Base-by-base conservation (phyloP, 2,888 invertebrate genomes). In the Resseliella maxima region DNA sequence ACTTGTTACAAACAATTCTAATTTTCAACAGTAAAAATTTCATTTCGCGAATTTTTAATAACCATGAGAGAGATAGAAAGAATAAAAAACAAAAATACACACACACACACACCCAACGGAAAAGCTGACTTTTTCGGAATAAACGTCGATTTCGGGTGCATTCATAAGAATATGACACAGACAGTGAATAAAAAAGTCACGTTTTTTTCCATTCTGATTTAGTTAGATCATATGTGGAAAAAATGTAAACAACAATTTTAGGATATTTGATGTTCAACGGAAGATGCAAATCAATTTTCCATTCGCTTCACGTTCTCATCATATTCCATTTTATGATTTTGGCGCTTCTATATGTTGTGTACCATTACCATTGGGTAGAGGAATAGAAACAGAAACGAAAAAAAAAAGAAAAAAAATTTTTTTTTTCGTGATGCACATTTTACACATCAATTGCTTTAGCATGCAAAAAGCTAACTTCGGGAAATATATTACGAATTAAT, bases 191-290 rank as follows among this genome's bases (percentile, higher is more conserved):
- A 72, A 72, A 72, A 72, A 24, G 10, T 59, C 31, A 8, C 18
- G 15, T 31, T 31, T 72, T 72, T 72, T 72, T 15, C 31, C 2
- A 31, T 31, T 72, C 8, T 50, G 2, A 15, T 50, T 50, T 2
- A 15, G 72, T 72, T 72, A 31, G 18, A 2, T 31, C 31, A 12
- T 3, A 31, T 72, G 18, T 72, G 35, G 31, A 27, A 12, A 72
- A 72, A 72, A 31, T 31, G 72, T 72, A 72, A 72, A 72, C 72
- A 59, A 31, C 72, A 72, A 31, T 72, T 72, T 72, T 72, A 72
- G 72, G 72, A 72, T 72, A 72, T 72, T 72, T 72, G 72, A 72
- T 72, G 31, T 72, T 31, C 72, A 72, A 72, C 72, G 72, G 72
- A 72, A 72, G 72, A 72, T 72, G 72, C 35, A 72, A 72, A 72